A percentile compares a stretch with the other conserved stretches of the same genome.
phyloP scores from a whole-genome alignment of 2,113 vertebrate species.

The Mungos mungo region DNA sequence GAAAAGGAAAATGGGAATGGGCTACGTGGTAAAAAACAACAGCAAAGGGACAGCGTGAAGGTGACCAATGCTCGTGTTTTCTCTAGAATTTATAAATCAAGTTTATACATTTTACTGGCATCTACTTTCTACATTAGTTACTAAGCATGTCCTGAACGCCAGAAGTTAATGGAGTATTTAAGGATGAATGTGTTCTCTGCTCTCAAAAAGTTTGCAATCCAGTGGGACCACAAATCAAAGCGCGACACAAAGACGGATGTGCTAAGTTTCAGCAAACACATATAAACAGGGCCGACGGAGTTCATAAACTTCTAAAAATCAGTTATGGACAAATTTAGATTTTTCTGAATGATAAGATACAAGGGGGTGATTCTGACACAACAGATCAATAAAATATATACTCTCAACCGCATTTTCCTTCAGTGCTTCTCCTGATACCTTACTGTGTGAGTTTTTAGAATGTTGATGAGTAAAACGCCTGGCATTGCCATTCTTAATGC shows the following conservation, averaged over 20 bases:
- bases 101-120: neutral
- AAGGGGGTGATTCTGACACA: neutral
- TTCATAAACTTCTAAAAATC: neutral
- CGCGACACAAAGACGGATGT: neutral
- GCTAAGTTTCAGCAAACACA: neutral
- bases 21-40: neutral
- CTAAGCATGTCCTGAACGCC: neutral
- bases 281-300: neutral
- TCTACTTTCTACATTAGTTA: neutral
- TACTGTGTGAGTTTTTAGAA: neutral
- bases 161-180: neutral
- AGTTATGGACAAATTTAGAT: neutral
- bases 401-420: neutral
- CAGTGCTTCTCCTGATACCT: neutral
- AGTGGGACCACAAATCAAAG: neutral
- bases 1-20: neutral
- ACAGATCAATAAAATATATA: neutral
- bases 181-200: neutral
- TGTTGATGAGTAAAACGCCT: constrained; percentile 32
- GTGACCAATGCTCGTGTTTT: neutral
- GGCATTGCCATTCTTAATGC: neutral
- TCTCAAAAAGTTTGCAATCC: neutral
- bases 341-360: constrained; percentile 2
- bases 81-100: neutral
- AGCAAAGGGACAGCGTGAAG: neutral